Percentiles rank a stretch among this genome's conserved stretches.
These are phyloP conservation scores for Polyommatus iphigenia DNA, from an alignment of 2,888 invertebrate species.

Conservation along the genomic window DNA sequence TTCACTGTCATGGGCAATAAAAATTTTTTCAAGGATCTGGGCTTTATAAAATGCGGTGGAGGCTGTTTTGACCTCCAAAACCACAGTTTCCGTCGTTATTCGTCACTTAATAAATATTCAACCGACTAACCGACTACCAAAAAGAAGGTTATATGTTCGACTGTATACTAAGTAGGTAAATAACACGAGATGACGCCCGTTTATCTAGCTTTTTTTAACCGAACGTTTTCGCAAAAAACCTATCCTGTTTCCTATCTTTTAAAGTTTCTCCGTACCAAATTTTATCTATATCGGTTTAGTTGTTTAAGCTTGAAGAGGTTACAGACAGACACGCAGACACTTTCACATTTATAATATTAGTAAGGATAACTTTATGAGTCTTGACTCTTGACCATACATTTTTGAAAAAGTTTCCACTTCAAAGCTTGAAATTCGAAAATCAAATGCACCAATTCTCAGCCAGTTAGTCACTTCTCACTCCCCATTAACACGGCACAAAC, in stretches of 20 bases:
- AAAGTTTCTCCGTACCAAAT: too few relatives aligned
- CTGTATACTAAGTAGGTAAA: background rate
- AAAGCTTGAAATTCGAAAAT: background rate
- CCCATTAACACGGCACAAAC: background rate
- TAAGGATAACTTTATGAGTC: too few relatives aligned
- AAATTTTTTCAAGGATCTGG: background rate
- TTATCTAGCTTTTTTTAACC: too few relatives aligned
- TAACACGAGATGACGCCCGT: too few relatives aligned
- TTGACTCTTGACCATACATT: background rate
- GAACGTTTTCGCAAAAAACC: too few relatives aligned
- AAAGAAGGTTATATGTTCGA: background rate
- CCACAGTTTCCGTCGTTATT: constrained; percentile 1
- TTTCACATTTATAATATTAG: too few relatives aligned
- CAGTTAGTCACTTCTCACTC: background rate
- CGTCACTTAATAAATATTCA: background rate
- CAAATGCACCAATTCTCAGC: background rate
- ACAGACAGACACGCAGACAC: too few relatives aligned
- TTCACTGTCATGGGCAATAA: constrained; percentile 8
- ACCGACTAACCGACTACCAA: background rate
- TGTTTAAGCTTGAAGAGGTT: too few relatives aligned
- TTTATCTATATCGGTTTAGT: too few relatives aligned
- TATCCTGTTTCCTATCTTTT: too few relatives aligned
- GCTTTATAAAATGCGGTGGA: background rate
- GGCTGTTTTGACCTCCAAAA: constrained; percentile 1
- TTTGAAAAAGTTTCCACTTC: background rate